Base-by-base conservation (phyloP, 2,113 vertebrate genomes). In the Tragelaphus scriptus region DNA sequence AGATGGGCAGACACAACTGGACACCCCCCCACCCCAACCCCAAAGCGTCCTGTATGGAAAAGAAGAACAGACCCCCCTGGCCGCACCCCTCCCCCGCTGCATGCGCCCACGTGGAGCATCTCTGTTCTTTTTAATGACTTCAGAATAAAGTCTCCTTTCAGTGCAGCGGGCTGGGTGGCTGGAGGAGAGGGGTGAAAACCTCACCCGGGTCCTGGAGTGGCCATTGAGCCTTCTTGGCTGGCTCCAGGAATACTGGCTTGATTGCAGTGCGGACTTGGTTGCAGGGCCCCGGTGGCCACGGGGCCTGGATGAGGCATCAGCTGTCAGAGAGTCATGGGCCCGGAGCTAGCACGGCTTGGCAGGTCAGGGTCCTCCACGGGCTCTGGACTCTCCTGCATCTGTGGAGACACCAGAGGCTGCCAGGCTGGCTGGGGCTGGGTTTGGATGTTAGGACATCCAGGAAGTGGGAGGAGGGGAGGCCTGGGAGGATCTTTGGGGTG, bases 131-230 rank as follows among this genome's bases (percentile, higher is more conserved):
- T 98, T 97, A 98, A 98, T 97, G 98, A 96, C 98, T 97, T 98
- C 98, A 96, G 85, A 99, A 99, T 99, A 99, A 99, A 99, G 97
- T 98, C 93, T 98, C n/a, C 93, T 98, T 98, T 98, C 98, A 98
- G 98, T 98, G 99, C 98, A 98, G 85, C 11, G 85, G 51, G 68
- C 21, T 95, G 79, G 86, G 94, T 94, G 95, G 61, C 94, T 4
- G 23, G 63, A 47, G n/a, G 44, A 44, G 21, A 85, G 51, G 23
- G 10, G 4, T 56, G 40, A 65, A 92, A 87, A 53, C 79, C 65
- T 91, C 79, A 49, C 32, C 26, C 1, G 0, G 26, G 75, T 59
- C 68, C 80, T 79, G 8, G 14, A 85, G 65, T 40, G 85, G 94
- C 49, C 53, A n/a, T 0, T 14, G 91, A 94, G 47, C 40, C 77